phyloP scores from a whole-genome alignment of 2,888 invertebrate species.

The Pogonocherus hispidulus region DNA sequence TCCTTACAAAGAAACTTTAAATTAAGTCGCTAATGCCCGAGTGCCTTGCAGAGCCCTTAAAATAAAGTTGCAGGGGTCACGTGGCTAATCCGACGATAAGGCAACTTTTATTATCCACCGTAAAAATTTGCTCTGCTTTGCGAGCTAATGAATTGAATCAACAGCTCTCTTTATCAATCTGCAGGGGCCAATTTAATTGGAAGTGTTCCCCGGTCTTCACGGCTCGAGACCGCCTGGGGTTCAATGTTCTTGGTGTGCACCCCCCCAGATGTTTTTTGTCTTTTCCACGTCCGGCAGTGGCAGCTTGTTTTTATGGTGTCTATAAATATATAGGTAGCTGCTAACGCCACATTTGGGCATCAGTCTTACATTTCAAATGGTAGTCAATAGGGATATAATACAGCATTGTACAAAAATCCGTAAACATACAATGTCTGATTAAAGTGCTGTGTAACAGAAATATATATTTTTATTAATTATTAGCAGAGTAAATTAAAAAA shows the following conservation, averaged over 20 bases:
- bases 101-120: slow-evolving; percentile 26
- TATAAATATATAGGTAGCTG: slow-evolving; percentile 29
- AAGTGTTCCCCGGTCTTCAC: slow-evolving; percentile 32
- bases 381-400: no score
- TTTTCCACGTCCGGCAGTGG: slow-evolving; percentile 50
- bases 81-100: slow-evolving; percentile 18
- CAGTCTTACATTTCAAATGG: no score
- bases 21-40: neutral
- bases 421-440: no score
- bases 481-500: no score
- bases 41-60: neutral
- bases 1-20: slow-evolving; percentile 8
- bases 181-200: slow-evolving; percentile 38
- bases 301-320: slow-evolving; percentile 31
- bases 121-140: slow-evolving; percentile 27
- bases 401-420: no score
- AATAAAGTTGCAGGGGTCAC: slow-evolving; percentile 15
- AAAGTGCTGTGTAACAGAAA: no score
- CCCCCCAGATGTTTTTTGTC: slow-evolving; percentile 55
- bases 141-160: slow-evolving; percentile 33
- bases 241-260: slow-evolving; percentile 43
- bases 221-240: slow-evolving; percentile 28
- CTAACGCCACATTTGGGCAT: slow-evolving; percentile 11
- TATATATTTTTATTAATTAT: no score
- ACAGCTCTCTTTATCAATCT: slow-evolving; percentile 38